These are phyloP conservation scores for Lerema accius DNA, from an alignment of 1,140 invertebrate genomes.

Conservation along the genomic window DNA sequence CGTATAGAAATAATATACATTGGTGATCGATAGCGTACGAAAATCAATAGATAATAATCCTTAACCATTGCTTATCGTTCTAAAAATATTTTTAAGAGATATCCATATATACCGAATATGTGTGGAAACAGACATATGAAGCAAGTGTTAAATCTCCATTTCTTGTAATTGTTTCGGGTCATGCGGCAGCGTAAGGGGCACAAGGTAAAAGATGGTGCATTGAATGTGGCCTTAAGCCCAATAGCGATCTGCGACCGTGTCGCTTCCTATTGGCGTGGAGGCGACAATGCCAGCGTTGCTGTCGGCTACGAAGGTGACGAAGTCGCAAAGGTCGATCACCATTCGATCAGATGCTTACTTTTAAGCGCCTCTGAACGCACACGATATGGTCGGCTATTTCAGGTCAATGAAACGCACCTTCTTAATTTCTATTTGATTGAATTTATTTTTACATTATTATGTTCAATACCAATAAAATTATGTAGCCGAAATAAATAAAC, in stretches of 20 bases:
- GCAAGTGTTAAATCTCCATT: conserved; percentile 20
- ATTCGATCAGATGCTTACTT: conserved; percentile 44
- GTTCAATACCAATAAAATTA: conserved; percentile 22
- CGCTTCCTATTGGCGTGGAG: conserved; percentile 79
- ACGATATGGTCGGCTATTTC: conserved; percentile 16
- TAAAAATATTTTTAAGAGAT: no score
- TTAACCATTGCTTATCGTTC: no score
- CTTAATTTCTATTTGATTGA: conserved; percentile 1
- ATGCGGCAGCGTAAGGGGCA: conserved; percentile 72
- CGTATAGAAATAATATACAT: no score
- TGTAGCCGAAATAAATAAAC: conserved; percentile 37
- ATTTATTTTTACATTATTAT: conserved; percentile 10
- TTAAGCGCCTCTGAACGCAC: conserved; percentile 28
- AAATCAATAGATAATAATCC: no score
- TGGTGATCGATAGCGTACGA: no score
- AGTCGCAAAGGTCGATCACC: conserved; percentile 69
- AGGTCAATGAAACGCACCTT: conserved; percentile 9
- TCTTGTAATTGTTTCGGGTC: conserved; percentile 66
- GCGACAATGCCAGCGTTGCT: conserved; percentile 72
- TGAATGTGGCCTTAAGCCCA: conserved; percentile 81
- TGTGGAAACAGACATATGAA: neutral
- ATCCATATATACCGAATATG: no score
- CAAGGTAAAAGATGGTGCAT: conserved; percentile 83
- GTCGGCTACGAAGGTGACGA: conserved; percentile 71
- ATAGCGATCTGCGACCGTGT: conserved; percentile 76